Percentiles rank a stretch among this genome's conserved stretches.
Evolutionary conservation across 1,140 invertebrate species (phyloP).

Genomic region (Aphaenogaster floridana): DNA sequence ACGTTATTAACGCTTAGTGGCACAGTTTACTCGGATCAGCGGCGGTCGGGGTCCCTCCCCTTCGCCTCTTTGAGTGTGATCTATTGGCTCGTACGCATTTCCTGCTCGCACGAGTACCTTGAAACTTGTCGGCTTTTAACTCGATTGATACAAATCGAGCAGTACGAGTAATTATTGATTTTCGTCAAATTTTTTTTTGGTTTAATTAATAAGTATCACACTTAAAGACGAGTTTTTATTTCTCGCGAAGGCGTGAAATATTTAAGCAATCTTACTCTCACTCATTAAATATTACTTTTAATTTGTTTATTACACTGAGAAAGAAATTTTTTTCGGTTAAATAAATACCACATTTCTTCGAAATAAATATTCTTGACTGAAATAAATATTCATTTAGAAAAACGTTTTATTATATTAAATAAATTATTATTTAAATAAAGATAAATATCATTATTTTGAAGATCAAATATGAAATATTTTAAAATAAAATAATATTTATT

Average conservation of each 20-base stretch:
- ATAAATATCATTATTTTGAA: no score
- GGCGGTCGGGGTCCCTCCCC: slow-evolving; percentile 25
- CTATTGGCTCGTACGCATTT: slow-evolving; percentile 13
- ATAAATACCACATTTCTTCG: no score
- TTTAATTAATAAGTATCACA: not conserved
- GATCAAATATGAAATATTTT: no score
- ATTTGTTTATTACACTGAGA: not conserved
- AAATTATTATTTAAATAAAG: no score
- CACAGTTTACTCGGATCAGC: slow-evolving; percentile 79
- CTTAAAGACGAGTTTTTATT: not conserved
- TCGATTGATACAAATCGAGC: not conserved
- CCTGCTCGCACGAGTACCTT: slow-evolving; percentile 22
- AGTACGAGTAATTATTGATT: not conserved
- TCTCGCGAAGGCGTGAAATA: not conserved
- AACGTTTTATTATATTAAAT: no score
- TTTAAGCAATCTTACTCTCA: not conserved
- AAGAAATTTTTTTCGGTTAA: no score
- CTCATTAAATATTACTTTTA: not conserved
- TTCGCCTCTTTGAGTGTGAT: slow-evolving; percentile 1
- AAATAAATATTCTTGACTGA: no score
- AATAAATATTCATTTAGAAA: no score
- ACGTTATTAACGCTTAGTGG: slow-evolving; percentile 83
- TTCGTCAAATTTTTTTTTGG: not conserved
- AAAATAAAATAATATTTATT: no score
- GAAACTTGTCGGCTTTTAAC: slow-evolving; percentile 23